Percentiles rank a stretch among this genome's conserved stretches.
Conservation (phyloP, 2,113 vertebrate genomes). For the Synodontis membranacea region DNA sequence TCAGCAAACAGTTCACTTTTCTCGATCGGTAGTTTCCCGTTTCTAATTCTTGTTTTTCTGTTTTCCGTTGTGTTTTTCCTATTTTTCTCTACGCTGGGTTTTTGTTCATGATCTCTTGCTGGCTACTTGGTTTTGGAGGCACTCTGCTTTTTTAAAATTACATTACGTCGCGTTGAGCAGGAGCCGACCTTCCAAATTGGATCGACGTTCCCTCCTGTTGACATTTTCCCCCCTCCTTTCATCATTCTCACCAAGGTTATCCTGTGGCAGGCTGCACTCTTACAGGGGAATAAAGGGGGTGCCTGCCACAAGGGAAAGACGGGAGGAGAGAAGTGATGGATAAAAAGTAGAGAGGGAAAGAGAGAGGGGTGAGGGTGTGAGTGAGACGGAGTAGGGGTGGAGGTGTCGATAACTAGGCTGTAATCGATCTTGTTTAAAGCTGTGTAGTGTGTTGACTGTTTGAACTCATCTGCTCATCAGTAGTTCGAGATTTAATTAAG, state of each 20-base stretch:
- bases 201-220: conserved; percentile 62
- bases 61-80: not conserved
- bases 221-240: conserved; percentile 69
- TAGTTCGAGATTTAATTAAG: conserved; percentile 73
- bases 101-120: conserved; percentile 32
- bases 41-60: not conserved
- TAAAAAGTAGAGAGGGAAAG: not conserved
- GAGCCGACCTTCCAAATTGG: conserved; percentile 61
- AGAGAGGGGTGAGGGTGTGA: not conserved
- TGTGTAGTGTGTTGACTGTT: conserved; percentile 66
- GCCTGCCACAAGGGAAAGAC: conserved; percentile 14
- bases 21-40: not conserved
- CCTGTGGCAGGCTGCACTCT: conserved; percentile 65
- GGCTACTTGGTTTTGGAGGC: conserved; percentile 25
- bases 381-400: not conserved
- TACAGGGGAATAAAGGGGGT: conserved; percentile 60
- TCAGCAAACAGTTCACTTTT: not conserved
- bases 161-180: conserved; percentile 58
- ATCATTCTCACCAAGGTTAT: conserved; percentile 72
- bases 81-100: not conserved
- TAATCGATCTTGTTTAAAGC: conserved; percentile 70
- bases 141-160: conserved; percentile 47
- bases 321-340: conserved; percentile 5
- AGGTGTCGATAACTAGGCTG: conserved; percentile 56
- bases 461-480: conserved; percentile 69